phyloP scores from a whole-genome alignment of 1,140 invertebrate species.

The Agrypnia vestita region DNA sequence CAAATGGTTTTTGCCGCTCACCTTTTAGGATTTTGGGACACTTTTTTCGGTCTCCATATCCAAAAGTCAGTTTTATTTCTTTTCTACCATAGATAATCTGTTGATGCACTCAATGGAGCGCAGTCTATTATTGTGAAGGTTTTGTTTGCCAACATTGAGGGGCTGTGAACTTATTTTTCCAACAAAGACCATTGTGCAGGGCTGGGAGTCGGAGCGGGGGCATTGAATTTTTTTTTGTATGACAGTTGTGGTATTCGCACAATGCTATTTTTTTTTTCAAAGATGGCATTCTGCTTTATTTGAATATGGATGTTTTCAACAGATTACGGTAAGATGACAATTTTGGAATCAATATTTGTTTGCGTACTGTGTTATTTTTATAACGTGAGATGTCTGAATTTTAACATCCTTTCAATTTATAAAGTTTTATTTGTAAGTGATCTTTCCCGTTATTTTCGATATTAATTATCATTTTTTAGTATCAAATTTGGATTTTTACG shows the following conservation, averaged over 20 bases:
- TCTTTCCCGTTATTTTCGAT: too few relatives aligned
- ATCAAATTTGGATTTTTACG: too few relatives aligned
- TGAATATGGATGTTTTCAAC: constrained; percentile 7
- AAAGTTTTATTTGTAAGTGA: neutral
- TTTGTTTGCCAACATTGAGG: constrained; percentile 60
- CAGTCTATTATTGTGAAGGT: constrained; percentile 56
- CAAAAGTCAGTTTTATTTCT: constrained; percentile 42
- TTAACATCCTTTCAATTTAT: neutral
- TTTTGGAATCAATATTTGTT: constrained; percentile 37
- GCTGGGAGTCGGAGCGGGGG: constrained; percentile 5
- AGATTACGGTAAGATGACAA: constrained; percentile 32
- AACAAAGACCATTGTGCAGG: constrained; percentile 51
- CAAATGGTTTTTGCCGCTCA: neutral
- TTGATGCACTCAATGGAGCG: constrained; percentile 56
- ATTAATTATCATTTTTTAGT: too few relatives aligned
- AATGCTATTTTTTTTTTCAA: constrained; percentile 38
- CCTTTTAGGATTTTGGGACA: neutral
- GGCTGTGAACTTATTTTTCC: constrained; percentile 57
- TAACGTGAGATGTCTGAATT: neutral
- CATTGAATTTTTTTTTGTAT: constrained; percentile 48
- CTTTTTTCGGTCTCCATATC: neutral
- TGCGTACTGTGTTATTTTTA: constrained; percentile 27
- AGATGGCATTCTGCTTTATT: constrained; percentile 18
- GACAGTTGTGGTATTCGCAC: constrained; percentile 59
- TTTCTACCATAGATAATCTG: constrained; percentile 46